Evolutionary conservation across 2,113 vertebrate species (phyloP), one percentile per base, ranked within the genome.

Genomic region (Eupsittula cactorum): DNA sequence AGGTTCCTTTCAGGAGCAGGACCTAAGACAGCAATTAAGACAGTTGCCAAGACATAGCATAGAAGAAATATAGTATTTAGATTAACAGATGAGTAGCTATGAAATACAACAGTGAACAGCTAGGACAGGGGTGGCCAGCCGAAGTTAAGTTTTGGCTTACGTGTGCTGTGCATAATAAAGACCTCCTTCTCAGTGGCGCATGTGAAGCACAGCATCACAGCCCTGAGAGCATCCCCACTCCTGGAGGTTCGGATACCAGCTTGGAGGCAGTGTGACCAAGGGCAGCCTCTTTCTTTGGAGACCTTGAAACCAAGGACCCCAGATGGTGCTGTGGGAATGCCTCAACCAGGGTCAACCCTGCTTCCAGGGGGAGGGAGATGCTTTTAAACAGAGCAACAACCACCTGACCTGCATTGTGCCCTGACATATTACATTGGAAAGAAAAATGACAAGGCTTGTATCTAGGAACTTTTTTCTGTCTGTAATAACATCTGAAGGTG

Each of bases 221-320:
- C 10, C 12, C 20, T 1, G 0, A 6, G 35, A 1, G 0, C 4
- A 10, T 47, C 12, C 4, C 27, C 2, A 4, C 9, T 70, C 49
- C 29, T 46, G 64, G 27, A 74, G 29, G 10, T 27, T 25, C 0
- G 0, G 11, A 41, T 42, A 27, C 28, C 20, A 57, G 5, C n/a
- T 73, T 28, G 1, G 5, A 59, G 28, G 19, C 2, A 23, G 2
- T 2, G 2, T 14, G 16, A 31, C 24, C 5, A 23, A 81, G 33
- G 53, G 20, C 39, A 81, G 19, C n/a, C 27, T 24, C 28, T 81
- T 77, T 21, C 42, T 53, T 59, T 33, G 62, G 31, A 21, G 31
- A 39, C 12, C 28, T 33, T 27, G 10, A n/a, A 39, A 17, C 13
- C 33, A 71, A 76, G 46, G 16, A 5, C 49, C 16, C 55, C 42